These are phyloP conservation scores for Papilio protenor DNA, from an alignment of 2,888 invertebrate genomes.

Conservation along the genomic window DNA sequence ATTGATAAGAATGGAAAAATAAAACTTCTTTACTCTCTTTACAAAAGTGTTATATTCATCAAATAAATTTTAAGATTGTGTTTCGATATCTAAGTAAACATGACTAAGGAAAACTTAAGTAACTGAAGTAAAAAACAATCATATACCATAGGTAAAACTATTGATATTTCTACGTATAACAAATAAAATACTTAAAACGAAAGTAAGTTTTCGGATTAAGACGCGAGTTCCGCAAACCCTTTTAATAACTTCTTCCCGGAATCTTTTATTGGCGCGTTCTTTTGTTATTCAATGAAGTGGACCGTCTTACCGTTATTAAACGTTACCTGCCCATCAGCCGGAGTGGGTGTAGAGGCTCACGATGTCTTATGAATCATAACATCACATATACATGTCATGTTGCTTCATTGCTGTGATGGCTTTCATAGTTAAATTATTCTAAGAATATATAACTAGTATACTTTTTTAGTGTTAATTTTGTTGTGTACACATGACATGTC, in stretches of 20 bases:
- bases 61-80: neutral
- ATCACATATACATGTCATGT: slow-evolving; percentile 6
- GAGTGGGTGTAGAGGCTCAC: neutral
- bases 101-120: neutral
- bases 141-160: neutral
- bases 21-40: too few species aligned
- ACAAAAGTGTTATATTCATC: too few species aligned
- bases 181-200: slow-evolving; percentile 22
- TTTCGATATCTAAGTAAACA: neutral
- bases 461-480: neutral
- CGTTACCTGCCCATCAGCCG: slow-evolving; percentile 21
- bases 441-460: neutral
- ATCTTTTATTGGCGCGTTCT: slow-evolving; percentile 45
- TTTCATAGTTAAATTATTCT: neutral
- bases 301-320: slow-evolving; percentile 42
- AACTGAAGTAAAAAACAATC: neutral
- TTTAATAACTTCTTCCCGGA: slow-evolving; percentile 46
- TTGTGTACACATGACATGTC: neutral
- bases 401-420: neutral
- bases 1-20: neutral
- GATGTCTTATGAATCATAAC: neutral
- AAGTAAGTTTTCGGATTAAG: slow-evolving; percentile 19
- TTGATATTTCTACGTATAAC: neutral
- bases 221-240: slow-evolving; percentile 40
- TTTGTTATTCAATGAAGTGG: slow-evolving; percentile 47